Evolutionary conservation across 2,113 vertebrate species (phyloP).

Genomic region (Hypanus sabinus): DNA sequence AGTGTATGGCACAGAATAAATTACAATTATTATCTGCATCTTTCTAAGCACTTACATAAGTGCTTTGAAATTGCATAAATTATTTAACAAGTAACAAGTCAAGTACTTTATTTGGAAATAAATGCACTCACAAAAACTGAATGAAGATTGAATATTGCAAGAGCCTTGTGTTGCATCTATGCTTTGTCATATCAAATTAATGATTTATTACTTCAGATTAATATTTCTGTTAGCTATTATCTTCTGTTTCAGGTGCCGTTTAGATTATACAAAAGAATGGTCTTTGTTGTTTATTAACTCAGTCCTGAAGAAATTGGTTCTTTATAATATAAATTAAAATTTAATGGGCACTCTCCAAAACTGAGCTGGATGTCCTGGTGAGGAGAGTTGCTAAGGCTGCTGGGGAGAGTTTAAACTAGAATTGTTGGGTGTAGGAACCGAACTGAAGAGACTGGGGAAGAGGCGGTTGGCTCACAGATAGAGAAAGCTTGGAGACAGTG

Average conservation of each 20-base stretch:
- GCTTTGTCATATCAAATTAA: background rate
- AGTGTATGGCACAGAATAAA: background rate
- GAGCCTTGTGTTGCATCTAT: background rate
- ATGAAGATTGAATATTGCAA: background rate
- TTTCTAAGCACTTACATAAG: background rate
- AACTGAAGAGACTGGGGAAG: too few species aligned
- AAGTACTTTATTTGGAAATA: background rate
- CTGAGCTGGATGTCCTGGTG: background rate
- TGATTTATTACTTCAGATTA: constrained; percentile 11
- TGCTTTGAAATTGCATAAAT: background rate
- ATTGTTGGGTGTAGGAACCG: too few species aligned
- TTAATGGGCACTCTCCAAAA: background rate
- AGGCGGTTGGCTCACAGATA: too few species aligned
- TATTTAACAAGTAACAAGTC: background rate
- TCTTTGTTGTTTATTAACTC: background rate
- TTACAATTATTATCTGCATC: background rate
- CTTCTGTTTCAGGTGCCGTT: background rate
- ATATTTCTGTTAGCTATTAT: background rate
- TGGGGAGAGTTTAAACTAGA: too few species aligned
- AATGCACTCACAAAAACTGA: background rate
- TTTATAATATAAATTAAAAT: constrained; percentile 21
- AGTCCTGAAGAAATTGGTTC: background rate
- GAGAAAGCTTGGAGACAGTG: too few species aligned
- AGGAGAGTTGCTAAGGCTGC: too few species aligned
- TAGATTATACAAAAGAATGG: background rate